These are phyloP conservation scores for Synanthedon andrenaeformis DNA, from an alignment of 2,888 invertebrate genomes.

Conservation along the genomic window DNA sequence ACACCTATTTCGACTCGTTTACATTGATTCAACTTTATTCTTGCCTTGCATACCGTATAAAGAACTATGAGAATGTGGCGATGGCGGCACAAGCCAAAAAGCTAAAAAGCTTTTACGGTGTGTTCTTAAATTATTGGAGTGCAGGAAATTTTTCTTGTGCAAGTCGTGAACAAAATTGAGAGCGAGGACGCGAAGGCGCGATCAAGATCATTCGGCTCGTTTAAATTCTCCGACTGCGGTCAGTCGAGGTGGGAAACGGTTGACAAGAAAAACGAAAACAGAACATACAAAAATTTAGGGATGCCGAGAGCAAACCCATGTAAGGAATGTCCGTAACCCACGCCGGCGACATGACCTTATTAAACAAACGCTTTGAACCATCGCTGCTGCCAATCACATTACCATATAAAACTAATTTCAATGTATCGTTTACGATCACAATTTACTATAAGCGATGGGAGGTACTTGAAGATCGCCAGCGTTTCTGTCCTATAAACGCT, in stretches of 20 bases:
- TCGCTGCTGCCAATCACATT: conserved; percentile 33
- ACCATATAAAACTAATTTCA: conserved; percentile 42
- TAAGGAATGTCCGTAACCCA: conserved; percentile 49
- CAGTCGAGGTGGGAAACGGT: conserved; percentile 52
- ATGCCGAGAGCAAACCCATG: conserved; percentile 50
- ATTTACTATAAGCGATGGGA: neutral
- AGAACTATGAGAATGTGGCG: conserved; percentile 13
- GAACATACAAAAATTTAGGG: conserved; percentile 42
- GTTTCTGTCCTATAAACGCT: neutral
- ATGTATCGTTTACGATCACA: neutral
- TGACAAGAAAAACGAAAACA: conserved; percentile 39
- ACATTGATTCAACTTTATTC: too few species aligned
- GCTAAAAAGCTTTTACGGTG: neutral
- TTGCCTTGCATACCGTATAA: neutral
- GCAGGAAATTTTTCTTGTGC: conserved; percentile 31
- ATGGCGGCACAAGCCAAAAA: conserved; percentile 11
- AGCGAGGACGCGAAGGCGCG: conserved; percentile 28
- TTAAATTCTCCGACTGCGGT: conserved; percentile 45
- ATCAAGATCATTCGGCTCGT: conserved; percentile 46
- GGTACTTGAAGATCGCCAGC: too few species aligned
- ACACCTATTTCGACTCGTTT: too few species aligned
- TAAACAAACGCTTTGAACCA: conserved; percentile 44
- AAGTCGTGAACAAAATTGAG: conserved; percentile 25
- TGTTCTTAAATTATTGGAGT: conserved; percentile 28
- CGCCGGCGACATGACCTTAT: conserved; percentile 48